Evolutionary conservation across 1,140 invertebrate genomes (phyloP).

Genomic region (Harpegnathos saltator): DNA sequence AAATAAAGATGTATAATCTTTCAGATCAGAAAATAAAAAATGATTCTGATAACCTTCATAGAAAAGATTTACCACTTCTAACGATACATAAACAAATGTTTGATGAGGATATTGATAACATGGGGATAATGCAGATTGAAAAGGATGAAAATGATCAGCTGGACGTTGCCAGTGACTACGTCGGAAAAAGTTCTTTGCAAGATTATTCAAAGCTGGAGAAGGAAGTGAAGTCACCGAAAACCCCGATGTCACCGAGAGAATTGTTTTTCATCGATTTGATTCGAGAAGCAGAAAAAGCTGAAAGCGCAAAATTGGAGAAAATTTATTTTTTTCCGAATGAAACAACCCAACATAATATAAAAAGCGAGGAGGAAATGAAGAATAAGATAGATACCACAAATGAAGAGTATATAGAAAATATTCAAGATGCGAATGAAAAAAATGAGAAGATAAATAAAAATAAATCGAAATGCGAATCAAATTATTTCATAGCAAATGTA

Average conservation of each 20-base stretch:
- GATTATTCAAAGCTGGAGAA: conserved; percentile 72
- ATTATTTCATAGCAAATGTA: conserved; percentile 72
- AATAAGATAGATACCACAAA: neutral
- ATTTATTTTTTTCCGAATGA: conserved; percentile 48
- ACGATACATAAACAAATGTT: conserved; percentile 67
- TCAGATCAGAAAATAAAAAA: neutral
- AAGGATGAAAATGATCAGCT: neutral
- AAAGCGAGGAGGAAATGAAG: neutral
- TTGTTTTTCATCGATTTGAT: conserved; percentile 84
- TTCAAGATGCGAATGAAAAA: neutral
- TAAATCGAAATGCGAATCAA: conserved; percentile 25
- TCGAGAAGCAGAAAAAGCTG: conserved; percentile 72
- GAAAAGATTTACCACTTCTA: conserved; percentile 66
- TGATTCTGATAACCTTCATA: neutral
- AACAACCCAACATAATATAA: neutral
- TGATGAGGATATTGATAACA: conserved; percentile 54
- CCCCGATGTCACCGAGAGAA: conserved; percentile 81
- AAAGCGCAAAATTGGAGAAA: conserved; percentile 18
- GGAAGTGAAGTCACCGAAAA: conserved; percentile 46
- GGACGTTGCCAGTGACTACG: neutral
- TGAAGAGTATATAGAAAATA: neutral
- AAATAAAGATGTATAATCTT: neutral
- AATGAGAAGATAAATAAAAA: conserved; percentile 7
- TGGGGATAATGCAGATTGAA: conserved; percentile 36
- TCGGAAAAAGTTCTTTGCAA: conserved; percentile 61